Percentiles rank a stretch among this genome's conserved stretches.
Conservation (phyloP, 30 jellyfish, hydroid and myxozoan genomes). For the Hydractinia symbiolongicarpus region DNA sequence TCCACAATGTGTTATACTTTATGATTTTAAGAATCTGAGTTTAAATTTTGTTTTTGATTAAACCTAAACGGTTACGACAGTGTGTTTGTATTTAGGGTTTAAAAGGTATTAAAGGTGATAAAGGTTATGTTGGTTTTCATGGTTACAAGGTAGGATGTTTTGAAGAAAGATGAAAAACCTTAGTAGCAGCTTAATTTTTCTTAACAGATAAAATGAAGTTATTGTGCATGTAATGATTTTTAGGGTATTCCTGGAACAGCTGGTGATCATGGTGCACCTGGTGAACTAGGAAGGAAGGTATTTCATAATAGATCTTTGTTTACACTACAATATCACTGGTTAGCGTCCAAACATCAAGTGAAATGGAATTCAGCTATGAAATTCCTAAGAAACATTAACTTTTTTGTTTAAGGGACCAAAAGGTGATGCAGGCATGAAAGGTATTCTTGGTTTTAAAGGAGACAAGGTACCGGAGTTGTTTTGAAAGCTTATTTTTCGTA, state of each 20-base stretch:
- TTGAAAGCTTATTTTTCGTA: not conserved
- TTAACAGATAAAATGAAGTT: not conserved
- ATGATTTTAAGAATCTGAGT: no score
- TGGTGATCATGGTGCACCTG: constrained; percentile 18
- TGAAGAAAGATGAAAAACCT: no score
- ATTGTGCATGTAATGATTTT: not conserved
- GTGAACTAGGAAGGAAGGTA: not conserved
- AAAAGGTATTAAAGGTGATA: constrained; percentile 11
- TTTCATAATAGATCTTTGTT: not conserved
- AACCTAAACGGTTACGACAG: no score
- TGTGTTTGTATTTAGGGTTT: not conserved
- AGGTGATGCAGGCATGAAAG: constrained; percentile 12
- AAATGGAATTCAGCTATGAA: not conserved
- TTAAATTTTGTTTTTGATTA: no score
- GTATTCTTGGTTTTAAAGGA: constrained; percentile 10
- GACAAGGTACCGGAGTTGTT: not conserved
- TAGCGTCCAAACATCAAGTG: no score
- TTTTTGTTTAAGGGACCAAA: not conserved
- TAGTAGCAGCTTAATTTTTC: not conserved
- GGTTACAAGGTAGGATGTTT: not conserved
- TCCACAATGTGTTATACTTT: no score
- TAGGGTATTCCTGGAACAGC: constrained; percentile 22
- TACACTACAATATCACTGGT: not conserved
- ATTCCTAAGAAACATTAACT: not conserved
- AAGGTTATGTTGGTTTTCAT: constrained; percentile 12